Percentiles rank a stretch among this genome's conserved stretches.
Conservation (phyloP, 2,888 invertebrate genomes). For the Orgyia antiqua region DNA sequence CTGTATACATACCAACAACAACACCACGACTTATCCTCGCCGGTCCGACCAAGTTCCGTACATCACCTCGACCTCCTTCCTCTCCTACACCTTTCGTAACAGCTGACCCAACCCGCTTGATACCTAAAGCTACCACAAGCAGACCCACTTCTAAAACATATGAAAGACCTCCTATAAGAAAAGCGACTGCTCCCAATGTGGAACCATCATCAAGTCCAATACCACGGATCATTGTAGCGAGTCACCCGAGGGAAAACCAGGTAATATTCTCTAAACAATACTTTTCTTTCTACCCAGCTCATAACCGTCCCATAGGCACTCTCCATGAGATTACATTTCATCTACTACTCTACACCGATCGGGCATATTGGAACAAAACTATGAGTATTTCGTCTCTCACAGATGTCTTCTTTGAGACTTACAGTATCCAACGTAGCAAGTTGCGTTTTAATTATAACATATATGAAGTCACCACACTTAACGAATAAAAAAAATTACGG, state of each 20-base stretch:
- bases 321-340: too few relatives aligned
- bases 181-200: conserved; percentile 53
- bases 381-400: too few relatives aligned
- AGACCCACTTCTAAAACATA: conserved; percentile 60
- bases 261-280: conserved; percentile 43
- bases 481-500: too few relatives aligned
- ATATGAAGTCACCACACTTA: too few relatives aligned
- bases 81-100: conserved; percentile 40
- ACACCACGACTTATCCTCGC: conserved; percentile 36
- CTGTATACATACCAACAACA: conserved; percentile 14
- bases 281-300: too few relatives aligned
- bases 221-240: conserved; percentile 79
- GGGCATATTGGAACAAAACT: background rate
- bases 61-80: conserved; percentile 34
- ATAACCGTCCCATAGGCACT: too few relatives aligned
- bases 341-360: too few relatives aligned
- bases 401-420: too few relatives aligned
- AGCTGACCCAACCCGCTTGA: conserved; percentile 29
- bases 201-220: conserved; percentile 64
- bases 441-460: too few relatives aligned
- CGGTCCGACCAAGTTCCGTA: conserved; percentile 31
- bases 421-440: too few relatives aligned
- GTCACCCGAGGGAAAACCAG: conserved; percentile 90
- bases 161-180: conserved; percentile 54
- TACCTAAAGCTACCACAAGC: conserved; percentile 47